Percentiles rank a stretch among this genome's conserved stretches.
Evolutionary conservation across 2,113 vertebrate genomes (phyloP).

Genomic region (Megaptera novaeangliae): DNA sequence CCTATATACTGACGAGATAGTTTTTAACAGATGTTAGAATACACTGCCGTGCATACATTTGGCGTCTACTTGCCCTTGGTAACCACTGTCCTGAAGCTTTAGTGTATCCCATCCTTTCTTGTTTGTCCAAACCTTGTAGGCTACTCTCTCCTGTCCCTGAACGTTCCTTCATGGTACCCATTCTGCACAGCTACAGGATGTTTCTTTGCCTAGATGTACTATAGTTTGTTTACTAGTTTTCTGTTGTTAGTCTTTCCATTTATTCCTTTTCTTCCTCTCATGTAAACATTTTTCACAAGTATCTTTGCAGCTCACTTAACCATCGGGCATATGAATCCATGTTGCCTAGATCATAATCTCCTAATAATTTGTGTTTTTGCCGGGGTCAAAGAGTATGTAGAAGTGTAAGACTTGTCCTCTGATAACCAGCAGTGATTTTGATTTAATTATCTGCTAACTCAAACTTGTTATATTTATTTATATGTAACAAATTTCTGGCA

Average conservation of each 20-base stretch:
- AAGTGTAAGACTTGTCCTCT: neutral
- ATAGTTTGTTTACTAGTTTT: neutral
- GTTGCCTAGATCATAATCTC: neutral
- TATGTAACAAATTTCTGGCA: neutral
- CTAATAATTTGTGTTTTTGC: neutral
- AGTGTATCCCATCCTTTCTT: neutral
- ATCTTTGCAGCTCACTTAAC: neutral
- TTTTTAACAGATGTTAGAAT: neutral
- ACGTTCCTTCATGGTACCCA: neutral
- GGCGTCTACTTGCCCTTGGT: accelerated
- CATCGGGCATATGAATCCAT: neutral
- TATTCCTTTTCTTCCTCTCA: neutral
- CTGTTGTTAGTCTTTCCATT: neutral
- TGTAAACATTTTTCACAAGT: neutral
- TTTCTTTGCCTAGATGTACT: neutral
- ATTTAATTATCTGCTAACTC: neutral
- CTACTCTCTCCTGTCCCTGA: neutral
- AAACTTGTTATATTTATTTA: neutral
- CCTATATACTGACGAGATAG: accelerated
- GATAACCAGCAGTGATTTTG: neutral
- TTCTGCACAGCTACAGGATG: neutral
- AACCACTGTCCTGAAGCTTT: neutral
- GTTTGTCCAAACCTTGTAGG: neutral
- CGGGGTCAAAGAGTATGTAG: neutral
- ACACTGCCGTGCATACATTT: neutral